Conservation (phyloP, 1,140 invertebrate genomes). For the Hycleus phaleratus region DNA sequence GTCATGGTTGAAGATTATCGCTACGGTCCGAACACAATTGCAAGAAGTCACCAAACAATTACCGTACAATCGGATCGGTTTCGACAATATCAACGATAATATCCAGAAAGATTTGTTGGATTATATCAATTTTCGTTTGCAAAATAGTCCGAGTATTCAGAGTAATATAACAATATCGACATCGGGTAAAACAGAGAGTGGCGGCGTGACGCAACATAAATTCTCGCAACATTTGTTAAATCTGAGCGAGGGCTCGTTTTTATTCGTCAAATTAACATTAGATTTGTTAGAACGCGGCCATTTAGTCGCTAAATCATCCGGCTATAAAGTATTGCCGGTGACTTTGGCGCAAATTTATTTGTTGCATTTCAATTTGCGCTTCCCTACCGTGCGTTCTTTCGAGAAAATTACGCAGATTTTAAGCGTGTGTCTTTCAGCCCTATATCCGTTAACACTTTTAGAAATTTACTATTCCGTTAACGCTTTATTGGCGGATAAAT, state of each 20-base stretch:
- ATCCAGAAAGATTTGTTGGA: slow-evolving; percentile 77
- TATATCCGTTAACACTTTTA: slow-evolving; percentile 81
- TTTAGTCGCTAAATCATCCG: slow-evolving; percentile 85
- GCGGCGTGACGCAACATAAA: slow-evolving; percentile 57
- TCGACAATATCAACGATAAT: slow-evolving; percentile 65
- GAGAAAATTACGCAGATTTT: slow-evolving; percentile 82
- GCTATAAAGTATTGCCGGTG: slow-evolving; percentile 88
- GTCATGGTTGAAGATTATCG: slow-evolving; percentile 82
- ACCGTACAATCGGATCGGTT: slow-evolving; percentile 65
- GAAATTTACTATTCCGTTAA: slow-evolving; percentile 94
- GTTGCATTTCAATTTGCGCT: slow-evolving; percentile 86
- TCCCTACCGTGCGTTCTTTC: slow-evolving; percentile 83
- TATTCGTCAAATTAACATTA: slow-evolving; percentile 87
- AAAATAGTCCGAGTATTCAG: slow-evolving; percentile 70
- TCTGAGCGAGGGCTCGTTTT: slow-evolving; percentile 79
- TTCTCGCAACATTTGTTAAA: slow-evolving; percentile 80
- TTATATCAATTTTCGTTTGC: slow-evolving; percentile 76
- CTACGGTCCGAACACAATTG: slow-evolving; percentile 78
- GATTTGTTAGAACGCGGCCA: slow-evolving; percentile 90
- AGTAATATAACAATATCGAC: slow-evolving; percentile 69
- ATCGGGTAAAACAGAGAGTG: slow-evolving; percentile 58
- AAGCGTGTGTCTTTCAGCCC: slow-evolving; percentile 79
- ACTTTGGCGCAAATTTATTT: slow-evolving; percentile 88
- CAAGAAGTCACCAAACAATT: slow-evolving; percentile 74
- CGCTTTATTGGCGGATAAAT: slow-evolving; percentile 65